Evolutionary conservation across 2,113 vertebrate species (phyloP).

Genomic region (Eulemur macaco): DNA sequence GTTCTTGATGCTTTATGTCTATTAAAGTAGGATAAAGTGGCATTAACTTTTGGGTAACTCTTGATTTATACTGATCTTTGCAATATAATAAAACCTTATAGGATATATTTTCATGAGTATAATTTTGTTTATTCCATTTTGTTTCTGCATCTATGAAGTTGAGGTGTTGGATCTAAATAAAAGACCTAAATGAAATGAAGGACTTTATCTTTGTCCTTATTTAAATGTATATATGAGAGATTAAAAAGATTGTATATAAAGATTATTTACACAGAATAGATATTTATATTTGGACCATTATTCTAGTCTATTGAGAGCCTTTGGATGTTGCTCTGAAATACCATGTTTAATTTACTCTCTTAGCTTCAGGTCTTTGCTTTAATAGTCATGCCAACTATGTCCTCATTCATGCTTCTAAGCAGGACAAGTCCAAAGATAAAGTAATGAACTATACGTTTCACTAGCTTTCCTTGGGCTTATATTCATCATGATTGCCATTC

Average conservation of each 20-base stretch:
- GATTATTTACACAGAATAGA: background rate
- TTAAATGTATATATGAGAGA: background rate
- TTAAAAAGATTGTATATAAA: background rate
- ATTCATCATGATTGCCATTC: background rate
- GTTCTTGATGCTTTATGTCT: background rate
- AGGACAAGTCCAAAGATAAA: background rate
- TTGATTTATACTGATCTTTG: background rate
- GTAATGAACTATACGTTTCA: background rate
- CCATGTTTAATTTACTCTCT: background rate
- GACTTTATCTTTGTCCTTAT: background rate
- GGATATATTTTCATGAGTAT: background rate
- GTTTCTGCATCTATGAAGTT: background rate
- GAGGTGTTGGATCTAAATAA: background rate
- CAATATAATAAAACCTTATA: background rate
- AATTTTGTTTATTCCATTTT: background rate
- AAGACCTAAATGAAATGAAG: background rate
- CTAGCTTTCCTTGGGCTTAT: background rate
- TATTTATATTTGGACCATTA: background rate
- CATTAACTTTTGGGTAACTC: background rate
- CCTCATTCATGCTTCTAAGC: background rate
- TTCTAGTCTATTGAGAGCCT: background rate
- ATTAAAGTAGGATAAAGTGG: background rate
- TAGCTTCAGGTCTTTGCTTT: background rate
- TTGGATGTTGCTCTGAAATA: background rate
- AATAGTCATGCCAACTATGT: background rate